Evolutionary conservation across 2,888 invertebrate genomes (phyloP), one percentile per base, ranked within the genome.

Genomic region (Drosophila melanosoma): DNA sequence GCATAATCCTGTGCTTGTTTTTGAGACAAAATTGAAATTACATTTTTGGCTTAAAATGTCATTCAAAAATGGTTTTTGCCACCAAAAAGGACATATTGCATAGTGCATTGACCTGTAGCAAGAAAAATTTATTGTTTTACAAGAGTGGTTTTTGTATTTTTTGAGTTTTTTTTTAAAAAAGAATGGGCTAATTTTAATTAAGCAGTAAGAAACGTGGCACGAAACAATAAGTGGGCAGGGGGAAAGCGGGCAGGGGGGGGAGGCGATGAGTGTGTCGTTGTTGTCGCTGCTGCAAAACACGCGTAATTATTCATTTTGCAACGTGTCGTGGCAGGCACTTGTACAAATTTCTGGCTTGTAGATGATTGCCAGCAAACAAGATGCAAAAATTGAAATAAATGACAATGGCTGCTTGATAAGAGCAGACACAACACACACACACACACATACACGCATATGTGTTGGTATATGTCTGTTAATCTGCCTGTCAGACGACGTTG

Each of bases 311-410:
- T 86, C 76, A 86, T 89, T 78, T 78, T 62, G 67, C 56, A 54
- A 51, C 70, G 69, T 69, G 58, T 78, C 38, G 75, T 70, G 76
- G 83, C 74, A 69, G 56, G 56, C 82, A 86, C 82, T 86, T 86
- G 82, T 76, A 69, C 67, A 75, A 77, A 80, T 80, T 74, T 74
- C 63, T 56, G 45, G 17, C 33, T 54, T 62, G 62, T 52, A 52
- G 36, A 52, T 78, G 80, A 79, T 79, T 78, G 78, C 73, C 65
- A 54, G 74, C 82, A 88, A 88, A 36, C 38, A 63, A 80, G 81
- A 70, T 77, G 89, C 87, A 87, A 84, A 89, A 83, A 87, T 87
- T 87, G 83, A 87, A 89, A 90, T 87, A 90, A 87, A 87, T 88
- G 87, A 82, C 77, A 82, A 81, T 81, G 74, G 72, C 61, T 57